Percentiles rank a stretch among this genome's conserved stretches.
These are phyloP conservation scores for Melanerpes aurifrons DNA, from an alignment of 2,113 vertebrate genomes.

Conservation along the genomic window DNA sequence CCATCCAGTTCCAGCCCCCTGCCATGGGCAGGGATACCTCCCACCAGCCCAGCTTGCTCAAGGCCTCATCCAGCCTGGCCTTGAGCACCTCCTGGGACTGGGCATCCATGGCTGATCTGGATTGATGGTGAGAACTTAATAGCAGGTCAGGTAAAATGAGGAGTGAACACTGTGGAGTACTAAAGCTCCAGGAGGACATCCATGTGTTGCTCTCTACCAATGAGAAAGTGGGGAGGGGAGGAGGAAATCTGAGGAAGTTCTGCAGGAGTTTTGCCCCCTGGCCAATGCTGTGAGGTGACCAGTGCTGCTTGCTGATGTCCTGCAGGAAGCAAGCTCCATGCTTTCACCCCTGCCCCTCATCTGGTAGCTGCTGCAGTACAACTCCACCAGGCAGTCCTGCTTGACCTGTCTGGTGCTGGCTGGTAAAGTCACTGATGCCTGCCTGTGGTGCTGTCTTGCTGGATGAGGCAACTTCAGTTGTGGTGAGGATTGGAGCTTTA, in stretches of 20 bases:
- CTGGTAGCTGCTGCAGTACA: background rate
- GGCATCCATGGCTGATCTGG: background rate
- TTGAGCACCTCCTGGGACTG: no score
- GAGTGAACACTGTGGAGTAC: background rate
- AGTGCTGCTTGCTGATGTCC: background rate
- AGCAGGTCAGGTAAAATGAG: background rate
- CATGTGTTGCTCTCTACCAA: rapidly evolving
- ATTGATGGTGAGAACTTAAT: background rate
- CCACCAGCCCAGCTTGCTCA: no score
- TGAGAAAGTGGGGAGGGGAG: no score
- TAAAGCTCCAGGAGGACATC: background rate
- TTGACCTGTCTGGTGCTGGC: background rate
- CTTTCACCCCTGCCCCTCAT: background rate
- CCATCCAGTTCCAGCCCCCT: no score
- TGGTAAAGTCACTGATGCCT: background rate
- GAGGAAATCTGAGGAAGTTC: background rate
- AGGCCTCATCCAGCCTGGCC: no score
- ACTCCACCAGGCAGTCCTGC: background rate
- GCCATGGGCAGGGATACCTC: no score
- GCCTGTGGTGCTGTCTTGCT: background rate
- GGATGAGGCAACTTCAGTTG: background rate
- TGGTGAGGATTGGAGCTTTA: background rate
- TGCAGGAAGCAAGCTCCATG: background rate
- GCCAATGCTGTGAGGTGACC: background rate
- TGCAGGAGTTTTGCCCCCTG: background rate